Evolutionary conservation across 2,113 vertebrate species (phyloP).

Genomic region (Hemibagrus wyckioides): DNA sequence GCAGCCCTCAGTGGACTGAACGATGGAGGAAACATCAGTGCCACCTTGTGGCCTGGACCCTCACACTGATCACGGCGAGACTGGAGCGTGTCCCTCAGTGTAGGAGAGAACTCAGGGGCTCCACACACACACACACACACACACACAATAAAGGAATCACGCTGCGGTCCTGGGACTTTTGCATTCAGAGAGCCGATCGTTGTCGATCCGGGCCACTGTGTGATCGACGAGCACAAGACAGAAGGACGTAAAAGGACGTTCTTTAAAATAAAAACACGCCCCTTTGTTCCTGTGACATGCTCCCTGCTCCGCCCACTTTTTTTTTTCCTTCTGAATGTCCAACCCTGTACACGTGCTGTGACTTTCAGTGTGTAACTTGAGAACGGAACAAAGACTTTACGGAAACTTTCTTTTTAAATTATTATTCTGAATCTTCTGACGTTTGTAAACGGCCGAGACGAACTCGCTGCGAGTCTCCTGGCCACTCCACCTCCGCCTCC

Average conservation of each 20-base stretch:
- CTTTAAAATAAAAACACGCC: constrained; percentile 21
- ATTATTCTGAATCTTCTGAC: constrained; percentile 80
- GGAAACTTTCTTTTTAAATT: constrained; percentile 85
- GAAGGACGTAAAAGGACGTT: constrained; percentile 10
- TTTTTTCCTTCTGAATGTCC: constrained; percentile 84
- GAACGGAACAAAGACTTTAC: constrained; percentile 74
- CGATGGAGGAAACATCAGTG: neutral
- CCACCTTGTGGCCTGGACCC: constrained; percentile 6
- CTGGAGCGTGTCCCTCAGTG: constrained; percentile 48
- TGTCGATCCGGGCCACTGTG: constrained; percentile 59
- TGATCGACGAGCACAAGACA: constrained; percentile 73
- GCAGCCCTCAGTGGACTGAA: neutral
- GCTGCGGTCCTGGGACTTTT: constrained; percentile 18
- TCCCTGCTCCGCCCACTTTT: constrained; percentile 37
- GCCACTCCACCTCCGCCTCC: constrained; percentile 70
- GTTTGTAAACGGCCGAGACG: constrained; percentile 87
- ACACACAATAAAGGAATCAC: neutral
- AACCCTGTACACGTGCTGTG: constrained; percentile 86
- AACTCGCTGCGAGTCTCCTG: constrained; percentile 80
- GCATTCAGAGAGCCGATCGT: neutral
- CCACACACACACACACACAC: constrained; percentile 36
- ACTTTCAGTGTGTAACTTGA: constrained; percentile 93
- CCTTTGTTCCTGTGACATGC: constrained; percentile 55
- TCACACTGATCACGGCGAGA: constrained; percentile 49
- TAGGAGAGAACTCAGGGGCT: constrained; percentile 44